Evolutionary conservation across 1,140 invertebrate species (phyloP), one percentile per base, ranked within the genome.

Genomic region (Drosophila sproati): DNA sequence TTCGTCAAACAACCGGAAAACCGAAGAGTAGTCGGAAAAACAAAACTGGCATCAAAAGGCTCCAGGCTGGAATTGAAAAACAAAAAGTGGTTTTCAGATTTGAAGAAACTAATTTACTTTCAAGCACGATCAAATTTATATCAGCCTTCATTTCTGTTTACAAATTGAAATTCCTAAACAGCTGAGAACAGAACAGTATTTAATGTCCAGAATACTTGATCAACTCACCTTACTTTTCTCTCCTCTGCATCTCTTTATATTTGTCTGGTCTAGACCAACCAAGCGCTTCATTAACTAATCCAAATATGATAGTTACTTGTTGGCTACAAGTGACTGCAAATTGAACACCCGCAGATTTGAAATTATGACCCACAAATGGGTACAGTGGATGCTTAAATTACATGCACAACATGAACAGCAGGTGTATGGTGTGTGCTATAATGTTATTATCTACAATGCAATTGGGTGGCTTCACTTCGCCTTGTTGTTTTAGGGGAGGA

Each of bases 391-490:
- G 81, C 77, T 79, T 79, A 76, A 76, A 83, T 79, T 74, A 79
- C 62, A 68, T 43, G 48, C 73, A 73, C 63, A 73, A 67, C 68
- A 69, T 43, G 62, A 8, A 41, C 45, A 48, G 28, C 45, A 57
- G 66, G 20, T 59, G 52, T 45, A 31, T 37, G 8, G 28, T 57
- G 52, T 8, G 10, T 51, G 43, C 20, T n/a, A 4, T 31, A 54
- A 55, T 81, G 74, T 75, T 68, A 78, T 87, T 87, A 75, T 82
- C 71, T 51, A 82, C 69, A 73, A 73, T 76, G 78, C 70, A 78
- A 87, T 69, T 61, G 77, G 51, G 34, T 69, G 55, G 8, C 59
- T 8, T 20, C 55, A 45, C n/a, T 50, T 72, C 52, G 62, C 63
- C 20, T 20, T 54, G 61, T 51, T 70, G 61, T 54, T 73, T 12